Evolutionary conservation across 2,797 vertebrate genomes (phyloP).

Genomic region (Mormyrus proboscirostris): DNA sequence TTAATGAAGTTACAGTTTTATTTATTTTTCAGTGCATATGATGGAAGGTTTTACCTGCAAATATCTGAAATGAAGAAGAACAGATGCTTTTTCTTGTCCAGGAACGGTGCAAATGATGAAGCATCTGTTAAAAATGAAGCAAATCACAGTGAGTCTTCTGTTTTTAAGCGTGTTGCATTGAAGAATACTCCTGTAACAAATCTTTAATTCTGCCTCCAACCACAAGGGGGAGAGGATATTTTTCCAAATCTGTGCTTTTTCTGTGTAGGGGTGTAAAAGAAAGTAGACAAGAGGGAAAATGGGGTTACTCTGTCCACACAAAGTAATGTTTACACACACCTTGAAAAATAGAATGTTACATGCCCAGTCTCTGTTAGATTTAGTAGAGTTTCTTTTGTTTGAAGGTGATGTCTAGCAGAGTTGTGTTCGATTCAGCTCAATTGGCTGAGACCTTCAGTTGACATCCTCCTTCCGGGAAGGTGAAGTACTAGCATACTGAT

Average conservation of each 20-base stretch:
- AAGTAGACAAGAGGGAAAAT: neutral
- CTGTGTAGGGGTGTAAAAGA: neutral
- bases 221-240: neutral
- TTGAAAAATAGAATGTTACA: neutral
- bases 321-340: neutral
- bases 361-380: neutral
- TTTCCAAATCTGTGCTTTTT: neutral
- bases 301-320: neutral
- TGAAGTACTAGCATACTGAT: neutral
- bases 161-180: neutral
- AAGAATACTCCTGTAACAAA: neutral
- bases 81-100: constrained; percentile 63
- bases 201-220: neutral
- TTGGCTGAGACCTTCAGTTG: neutral
- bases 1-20: neutral
- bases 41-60: constrained; percentile 72
- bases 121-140: constrained; percentile 64
- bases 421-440: neutral
- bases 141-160: neutral
- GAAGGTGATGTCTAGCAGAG: neutral
- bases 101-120: constrained; percentile 77
- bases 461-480: neutral
- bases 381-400: neutral
- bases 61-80: constrained; percentile 89
- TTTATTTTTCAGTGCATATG: neutral